Conservation (phyloP, 23 tunicate species). For the Halocynthia aurantium region DNA sequence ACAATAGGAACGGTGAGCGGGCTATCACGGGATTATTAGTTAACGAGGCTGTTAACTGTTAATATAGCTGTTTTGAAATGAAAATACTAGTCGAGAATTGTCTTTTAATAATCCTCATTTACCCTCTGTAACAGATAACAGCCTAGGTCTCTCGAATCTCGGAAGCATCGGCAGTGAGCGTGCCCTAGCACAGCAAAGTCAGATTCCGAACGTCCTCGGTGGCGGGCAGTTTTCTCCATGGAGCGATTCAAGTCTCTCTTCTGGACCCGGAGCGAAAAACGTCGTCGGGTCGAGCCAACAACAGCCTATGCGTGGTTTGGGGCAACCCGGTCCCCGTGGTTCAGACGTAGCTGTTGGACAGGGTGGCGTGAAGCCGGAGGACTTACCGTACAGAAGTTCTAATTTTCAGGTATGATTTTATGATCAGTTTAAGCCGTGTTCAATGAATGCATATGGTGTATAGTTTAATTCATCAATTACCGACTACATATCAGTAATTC, state of each 20-base stretch:
- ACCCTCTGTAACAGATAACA: constrained; percentile 20
- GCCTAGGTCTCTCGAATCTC: constrained; percentile 46
- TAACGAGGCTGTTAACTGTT: background rate
- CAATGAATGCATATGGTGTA: no score
- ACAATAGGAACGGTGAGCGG: constrained; percentile 29
- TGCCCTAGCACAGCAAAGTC: constrained; percentile 43
- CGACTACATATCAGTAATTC: no score
- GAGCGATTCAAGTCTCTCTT: background rate
- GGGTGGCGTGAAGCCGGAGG: no score
- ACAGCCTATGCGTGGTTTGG: background rate
- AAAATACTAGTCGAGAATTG: background rate
- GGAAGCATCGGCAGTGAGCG: constrained; percentile 76
- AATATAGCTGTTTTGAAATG: background rate
- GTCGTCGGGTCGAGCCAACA: background rate
- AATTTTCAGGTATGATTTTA: no score
- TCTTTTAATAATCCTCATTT: background rate
- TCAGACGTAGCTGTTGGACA: no score
- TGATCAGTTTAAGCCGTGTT: no score
- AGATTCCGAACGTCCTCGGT: background rate
- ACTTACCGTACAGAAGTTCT: no score
- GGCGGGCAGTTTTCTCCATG: background rate
- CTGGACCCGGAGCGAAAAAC: background rate
- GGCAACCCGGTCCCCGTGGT: background rate
- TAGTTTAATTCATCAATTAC: no score
- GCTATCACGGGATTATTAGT: background rate